Conservation (phyloP, 1,140 invertebrate species). For the Leptinotarsa texana region DNA sequence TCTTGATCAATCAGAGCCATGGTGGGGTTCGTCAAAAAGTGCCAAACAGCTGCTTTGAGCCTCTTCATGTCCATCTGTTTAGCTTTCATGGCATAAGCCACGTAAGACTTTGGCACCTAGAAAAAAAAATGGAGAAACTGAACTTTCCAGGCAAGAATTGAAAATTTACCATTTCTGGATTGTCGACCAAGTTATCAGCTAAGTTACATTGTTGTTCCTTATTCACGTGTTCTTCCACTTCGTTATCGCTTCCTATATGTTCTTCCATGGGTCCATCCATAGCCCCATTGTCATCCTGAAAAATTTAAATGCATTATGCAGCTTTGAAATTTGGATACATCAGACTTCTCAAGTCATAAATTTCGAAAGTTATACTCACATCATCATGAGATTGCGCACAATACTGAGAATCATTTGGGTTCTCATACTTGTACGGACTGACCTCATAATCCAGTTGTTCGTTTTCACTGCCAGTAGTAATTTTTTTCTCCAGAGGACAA, state of each 20-base stretch:
- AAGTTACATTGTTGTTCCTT: slow-evolving; percentile 39
- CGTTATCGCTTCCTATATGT: slow-evolving; percentile 45
- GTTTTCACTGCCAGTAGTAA: slow-evolving; percentile 37
- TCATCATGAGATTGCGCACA: slow-evolving; percentile 37
- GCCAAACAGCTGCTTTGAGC: slow-evolving; percentile 75
- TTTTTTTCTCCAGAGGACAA: slow-evolving; percentile 15
- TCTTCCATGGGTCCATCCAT: slow-evolving; percentile 8
- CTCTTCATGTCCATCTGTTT: slow-evolving; percentile 82
- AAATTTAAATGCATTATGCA: background rate
- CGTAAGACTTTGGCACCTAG: slow-evolving; percentile 68
- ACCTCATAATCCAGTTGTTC: slow-evolving; percentile 55
- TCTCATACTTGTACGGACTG: slow-evolving; percentile 45
- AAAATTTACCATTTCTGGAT: slow-evolving; percentile 58
- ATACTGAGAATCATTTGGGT: slow-evolving; percentile 46
- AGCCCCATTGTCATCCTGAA: slow-evolving; percentile 9
- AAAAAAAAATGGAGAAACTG: background rate
- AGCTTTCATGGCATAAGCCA: slow-evolving; percentile 74
- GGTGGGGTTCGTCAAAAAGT: slow-evolving; percentile 51
- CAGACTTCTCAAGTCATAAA: background rate
- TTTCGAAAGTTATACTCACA: background rate
- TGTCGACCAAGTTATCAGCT: slow-evolving; percentile 56
- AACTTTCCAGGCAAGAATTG: background rate
- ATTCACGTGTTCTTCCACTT: slow-evolving; percentile 47
- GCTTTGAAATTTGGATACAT: background rate
- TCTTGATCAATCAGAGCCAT: background rate